Evolutionary conservation across 2,113 vertebrate genomes (phyloP), one percentile per base, ranked within the genome.

Genomic region (Telmatochromis sp.): DNA sequence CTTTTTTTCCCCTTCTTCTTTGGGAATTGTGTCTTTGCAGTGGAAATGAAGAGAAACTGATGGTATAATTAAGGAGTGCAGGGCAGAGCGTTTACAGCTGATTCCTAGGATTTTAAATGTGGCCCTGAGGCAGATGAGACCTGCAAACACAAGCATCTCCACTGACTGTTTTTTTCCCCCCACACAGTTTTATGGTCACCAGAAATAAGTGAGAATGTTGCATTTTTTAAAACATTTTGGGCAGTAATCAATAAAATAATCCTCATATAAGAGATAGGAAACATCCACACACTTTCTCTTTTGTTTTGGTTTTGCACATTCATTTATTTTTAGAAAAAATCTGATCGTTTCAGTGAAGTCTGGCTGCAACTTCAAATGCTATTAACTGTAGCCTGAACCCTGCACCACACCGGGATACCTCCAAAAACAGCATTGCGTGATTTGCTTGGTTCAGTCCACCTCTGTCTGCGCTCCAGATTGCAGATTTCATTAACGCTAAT

Each of bases 21-120:
- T 28, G 9, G 15, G 13, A 23, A 75, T 37, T 51, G 87, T 89
- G 26, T 23, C 85, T 93, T 89, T 91, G 83, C 90, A 73, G 89
- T 80, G 87, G 87, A 68, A 75, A 75, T 47, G 40, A 75, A 47
- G 37, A 75, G 14, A 50, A 75, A 50, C 42, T 75, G 42, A 75
- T 75, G 21, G 40, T 26, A 45, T 6, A 73, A 73, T 45, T 73
- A 47, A 73, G 68, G 40, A 28, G 42, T 73, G 37, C 37, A 47
- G 68, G 21, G 68, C 75, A 81, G 83, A 23, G 68, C 8, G 3
- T 65, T 12, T 23, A 45, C 68, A 73, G 37, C 68, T 10, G 37
- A 45, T 45, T 23, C 68, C 40, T 9, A 73, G 7, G 68, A 73
- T 26, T 73, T 73, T 17, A 63, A 85, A 13, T 2, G 3, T 5